These are phyloP conservation scores for Drosophila jambulina DNA, from an alignment of 1,140 invertebrate species.

Conservation along the genomic window DNA sequence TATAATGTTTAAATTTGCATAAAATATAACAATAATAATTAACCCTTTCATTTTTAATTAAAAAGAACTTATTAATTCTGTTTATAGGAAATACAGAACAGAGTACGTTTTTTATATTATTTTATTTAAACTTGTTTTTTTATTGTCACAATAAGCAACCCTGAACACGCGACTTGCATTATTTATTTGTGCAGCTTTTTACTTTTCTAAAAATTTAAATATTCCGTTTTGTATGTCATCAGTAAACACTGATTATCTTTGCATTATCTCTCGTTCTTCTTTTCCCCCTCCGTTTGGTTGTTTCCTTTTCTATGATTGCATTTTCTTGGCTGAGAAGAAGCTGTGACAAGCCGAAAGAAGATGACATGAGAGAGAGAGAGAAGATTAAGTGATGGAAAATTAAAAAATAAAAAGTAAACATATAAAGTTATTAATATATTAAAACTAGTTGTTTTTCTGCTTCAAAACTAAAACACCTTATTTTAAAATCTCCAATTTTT, in stretches of 20 bases:
- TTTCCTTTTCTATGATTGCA: conserved; percentile 22
- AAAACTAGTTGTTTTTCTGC: neutral
- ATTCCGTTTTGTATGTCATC: conserved; percentile 16
- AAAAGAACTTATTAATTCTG: neutral
- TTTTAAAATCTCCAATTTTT: neutral
- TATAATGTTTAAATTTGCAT: neutral
- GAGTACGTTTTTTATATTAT: neutral
- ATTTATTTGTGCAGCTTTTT: conserved; percentile 25
- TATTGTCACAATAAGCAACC: neutral
- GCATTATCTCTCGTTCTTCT: conserved; percentile 13
- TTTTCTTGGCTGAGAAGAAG: conserved; percentile 16
- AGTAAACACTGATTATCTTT: conserved; percentile 13
- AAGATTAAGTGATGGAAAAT: neutral
- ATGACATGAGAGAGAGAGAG: neutral
- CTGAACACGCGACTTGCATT: conserved; percentile 27
- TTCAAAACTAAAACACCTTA: neutral
- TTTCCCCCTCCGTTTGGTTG: neutral
- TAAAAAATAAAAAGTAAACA: neutral
- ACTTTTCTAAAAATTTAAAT: conserved; percentile 4
- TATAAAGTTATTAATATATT: neutral
- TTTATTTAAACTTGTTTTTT: neutral
- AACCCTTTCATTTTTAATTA: neutral
- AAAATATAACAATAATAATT: neutral
- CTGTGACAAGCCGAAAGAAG: too few species aligned
- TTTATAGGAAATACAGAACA: neutral